Evolutionary conservation across 2,888 invertebrate genomes (phyloP).

Genomic region (Pachymerium ferrugineum): DNA sequence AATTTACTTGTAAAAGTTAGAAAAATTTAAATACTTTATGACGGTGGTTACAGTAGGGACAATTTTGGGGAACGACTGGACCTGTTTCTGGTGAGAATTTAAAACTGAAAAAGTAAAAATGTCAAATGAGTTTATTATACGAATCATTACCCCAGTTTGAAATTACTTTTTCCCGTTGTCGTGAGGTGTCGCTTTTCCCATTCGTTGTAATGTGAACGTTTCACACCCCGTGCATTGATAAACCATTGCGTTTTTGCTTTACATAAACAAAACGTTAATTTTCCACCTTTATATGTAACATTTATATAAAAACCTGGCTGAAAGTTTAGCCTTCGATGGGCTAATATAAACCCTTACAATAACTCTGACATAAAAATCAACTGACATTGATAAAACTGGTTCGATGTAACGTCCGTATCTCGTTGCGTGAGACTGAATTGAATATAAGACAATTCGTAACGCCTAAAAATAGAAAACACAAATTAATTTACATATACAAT

Average conservation of each 20-base stretch:
- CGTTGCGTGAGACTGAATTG: slow-evolving; percentile 86
- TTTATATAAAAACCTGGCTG: slow-evolving; percentile 59
- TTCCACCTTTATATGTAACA: slow-evolving; percentile 24
- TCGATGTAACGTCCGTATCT: slow-evolving; percentile 87
- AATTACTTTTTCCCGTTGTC: slow-evolving; percentile 40
- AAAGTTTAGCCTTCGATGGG: slow-evolving; percentile 76
- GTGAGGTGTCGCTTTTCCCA: slow-evolving; percentile 54
- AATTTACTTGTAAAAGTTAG: background rate
- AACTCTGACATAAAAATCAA: slow-evolving; percentile 93
- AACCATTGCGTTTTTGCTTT: slow-evolving; percentile 76
- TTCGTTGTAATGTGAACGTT: slow-evolving; percentile 65
- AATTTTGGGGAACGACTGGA: slow-evolving; percentile 61
- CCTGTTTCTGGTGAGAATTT: slow-evolving; percentile 65
- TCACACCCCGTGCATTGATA: slow-evolving; percentile 90
- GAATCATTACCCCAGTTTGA: background rate
- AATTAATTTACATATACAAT: slow-evolving; percentile 39
- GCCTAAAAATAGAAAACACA: slow-evolving; percentile 55
- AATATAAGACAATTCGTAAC: slow-evolving; percentile 82
- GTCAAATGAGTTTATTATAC: background rate
- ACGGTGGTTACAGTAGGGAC: slow-evolving; percentile 62
- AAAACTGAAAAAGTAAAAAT: slow-evolving; percentile 43
- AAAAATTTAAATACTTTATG: slow-evolving; percentile 31
- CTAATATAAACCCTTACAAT: slow-evolving; percentile 80
- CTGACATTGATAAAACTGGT: slow-evolving; percentile 83
- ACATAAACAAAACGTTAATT: slow-evolving; percentile 34